Conservation (phyloP, 1,140 invertebrate species). For the Gryllus bimaculatus region DNA sequence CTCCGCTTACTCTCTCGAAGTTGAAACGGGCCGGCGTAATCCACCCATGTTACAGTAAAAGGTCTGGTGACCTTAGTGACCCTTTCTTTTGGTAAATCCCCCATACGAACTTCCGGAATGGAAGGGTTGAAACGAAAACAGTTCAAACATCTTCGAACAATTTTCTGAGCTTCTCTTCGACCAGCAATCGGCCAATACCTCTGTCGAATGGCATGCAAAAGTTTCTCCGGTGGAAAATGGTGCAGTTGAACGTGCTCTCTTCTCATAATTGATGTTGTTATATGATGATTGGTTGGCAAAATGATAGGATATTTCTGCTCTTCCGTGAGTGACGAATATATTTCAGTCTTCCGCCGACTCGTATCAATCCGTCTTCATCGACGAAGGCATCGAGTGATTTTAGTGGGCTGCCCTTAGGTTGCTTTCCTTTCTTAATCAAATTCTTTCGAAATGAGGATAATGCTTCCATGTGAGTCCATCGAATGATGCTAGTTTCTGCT, state of each 20-base stretch:
- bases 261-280: constrained; percentile 26
- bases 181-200: constrained; percentile 29
- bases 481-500: no score
- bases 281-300: no score
- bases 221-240: constrained; percentile 27
- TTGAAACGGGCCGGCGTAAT: constrained; percentile 30
- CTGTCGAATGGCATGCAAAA: constrained; percentile 24
- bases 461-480: no score
- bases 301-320: constrained; percentile 21
- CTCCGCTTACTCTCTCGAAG: constrained; percentile 22
- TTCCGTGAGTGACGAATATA: constrained; percentile 20
- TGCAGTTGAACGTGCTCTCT: constrained; percentile 27
- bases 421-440: background rate
- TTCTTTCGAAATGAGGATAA: background rate
- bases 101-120: constrained; percentile 24
- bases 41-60: constrained; percentile 32
- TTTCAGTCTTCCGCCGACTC: constrained; percentile 25
- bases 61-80: constrained; percentile 22
- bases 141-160: constrained; percentile 27
- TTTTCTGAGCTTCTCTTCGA: constrained; percentile 23
- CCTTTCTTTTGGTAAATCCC: constrained; percentile 24
- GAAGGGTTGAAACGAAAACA: constrained; percentile 25
- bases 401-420: background rate
- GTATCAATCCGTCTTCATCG: constrained; percentile 21
- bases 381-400: constrained; percentile 16